Evolutionary conservation across 2,888 invertebrate species (phyloP).

Genomic region (Ochlodes sylvanus): DNA sequence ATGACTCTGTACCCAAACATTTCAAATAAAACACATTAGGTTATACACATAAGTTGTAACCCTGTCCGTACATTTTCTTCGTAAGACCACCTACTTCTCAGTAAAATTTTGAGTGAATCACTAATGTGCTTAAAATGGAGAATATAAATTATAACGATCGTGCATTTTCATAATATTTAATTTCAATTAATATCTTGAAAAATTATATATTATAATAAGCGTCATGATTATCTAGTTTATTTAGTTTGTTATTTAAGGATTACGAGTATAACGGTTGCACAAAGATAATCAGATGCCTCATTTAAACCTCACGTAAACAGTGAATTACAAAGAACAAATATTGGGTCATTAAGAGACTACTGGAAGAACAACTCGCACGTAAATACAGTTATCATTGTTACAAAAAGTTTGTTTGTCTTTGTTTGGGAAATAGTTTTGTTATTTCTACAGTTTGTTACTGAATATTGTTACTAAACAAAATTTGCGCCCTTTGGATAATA

Average conservation of each 20-base stretch:
- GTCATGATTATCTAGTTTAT: constrained; percentile 22
- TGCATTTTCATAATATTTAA: too few species aligned
- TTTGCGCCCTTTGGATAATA: not conserved
- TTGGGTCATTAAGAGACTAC: constrained; percentile 14
- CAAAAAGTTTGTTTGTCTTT: not conserved
- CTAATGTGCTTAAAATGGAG: too few species aligned
- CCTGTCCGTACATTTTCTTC: not conserved
- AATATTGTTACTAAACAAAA: not conserved
- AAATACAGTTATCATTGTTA: constrained; percentile 16
- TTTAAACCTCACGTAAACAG: constrained; percentile 28
- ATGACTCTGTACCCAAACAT: not conserved
- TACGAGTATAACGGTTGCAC: constrained; percentile 2
- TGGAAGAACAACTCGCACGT: not conserved
- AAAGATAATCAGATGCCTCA: constrained; percentile 22
- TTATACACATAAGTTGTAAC: not conserved
- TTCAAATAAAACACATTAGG: not conserved
- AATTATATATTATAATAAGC: constrained; percentile 14
- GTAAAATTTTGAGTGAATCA: not conserved
- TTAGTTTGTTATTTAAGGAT: constrained; percentile 42
- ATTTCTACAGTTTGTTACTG: not conserved
- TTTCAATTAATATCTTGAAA: too few species aligned
- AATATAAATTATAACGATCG: too few species aligned
- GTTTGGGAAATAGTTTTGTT: constrained; percentile 1
- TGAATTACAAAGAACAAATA: constrained; percentile 24
- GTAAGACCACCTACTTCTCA: not conserved